phyloP scores from a whole-genome alignment of 2,797 vertebrate species.

The Aratinga solstitialis region DNA sequence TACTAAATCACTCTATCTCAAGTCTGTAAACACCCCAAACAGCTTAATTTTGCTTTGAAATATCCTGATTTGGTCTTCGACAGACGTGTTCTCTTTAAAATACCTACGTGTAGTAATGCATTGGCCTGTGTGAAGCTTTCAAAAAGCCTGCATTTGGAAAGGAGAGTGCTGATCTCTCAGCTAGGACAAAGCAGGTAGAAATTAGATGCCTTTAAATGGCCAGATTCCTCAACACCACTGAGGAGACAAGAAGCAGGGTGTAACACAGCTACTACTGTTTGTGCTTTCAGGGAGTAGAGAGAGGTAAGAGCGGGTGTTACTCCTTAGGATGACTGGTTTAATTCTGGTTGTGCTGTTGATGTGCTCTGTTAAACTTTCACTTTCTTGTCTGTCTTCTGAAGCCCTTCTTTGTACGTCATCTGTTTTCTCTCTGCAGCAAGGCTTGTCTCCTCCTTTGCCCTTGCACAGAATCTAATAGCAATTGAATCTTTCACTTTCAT shows the following conservation, averaged over 20 bases:
- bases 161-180: not conserved
- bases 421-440: slow-evolving; percentile 30
- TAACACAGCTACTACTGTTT: not conserved
- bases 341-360: not conserved
- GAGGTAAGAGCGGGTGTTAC: not conserved
- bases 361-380: not conserved
- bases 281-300: not conserved
- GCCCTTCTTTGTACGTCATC: not conserved
- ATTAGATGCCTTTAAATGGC: not conserved
- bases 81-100: not conserved
- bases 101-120: fast-evolving
- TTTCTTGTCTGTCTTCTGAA: not conserved
- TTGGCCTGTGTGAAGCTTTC: not conserved
- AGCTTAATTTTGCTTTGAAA: not conserved
- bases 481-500: not conserved
- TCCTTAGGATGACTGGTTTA: not conserved
- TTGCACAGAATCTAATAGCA: not conserved
- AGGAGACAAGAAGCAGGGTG: not conserved
- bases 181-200: not conserved
- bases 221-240: not conserved
- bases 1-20: not conserved
- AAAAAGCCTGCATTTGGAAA: not conserved
- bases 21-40: not conserved
- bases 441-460: not conserved
- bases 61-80: not conserved